Evolutionary conservation across 1,140 invertebrate species (phyloP), one percentile per base, ranked within the genome.

Genomic region (Eupeodes corollae): DNA sequence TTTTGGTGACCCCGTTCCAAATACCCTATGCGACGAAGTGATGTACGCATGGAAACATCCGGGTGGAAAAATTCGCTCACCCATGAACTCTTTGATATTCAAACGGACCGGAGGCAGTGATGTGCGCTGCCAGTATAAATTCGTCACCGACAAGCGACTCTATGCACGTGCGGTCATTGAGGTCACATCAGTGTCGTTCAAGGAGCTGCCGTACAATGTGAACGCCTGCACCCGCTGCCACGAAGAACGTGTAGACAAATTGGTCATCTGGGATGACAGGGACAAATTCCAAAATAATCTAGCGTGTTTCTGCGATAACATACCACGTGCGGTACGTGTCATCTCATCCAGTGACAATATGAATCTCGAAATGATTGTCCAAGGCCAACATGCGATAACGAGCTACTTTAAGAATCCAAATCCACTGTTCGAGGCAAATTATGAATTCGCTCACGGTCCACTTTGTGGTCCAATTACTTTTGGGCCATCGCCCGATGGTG

Each of bases 371-470:
- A 71, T 92, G 46, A 78, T 86, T 15, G 79, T 92, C 0, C 88
- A 91, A 55, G 81, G 82, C 10, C 78, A 81, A 30, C 84, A 88
- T 52, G 84, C 88, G 1, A 85, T 87, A 1, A 74, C 82, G 0
- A 88, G 82, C 37, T 92, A 91, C 60, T 91, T 92, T 68, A 92
- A 92, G 63, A 83, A 88, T 52, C 74, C 79, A 8, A 74, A 76
- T 30, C 82, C 88, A 0, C 72, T 92, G 1, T 91, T 91, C 58
- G 80, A 88, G 66, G 88, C 87, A 0, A 78, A 74, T 8, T 92
- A 88, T 59, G 85, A 90, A 61, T 91, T 91, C 59, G 83, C 88
- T 6, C 89, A 92, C 52, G 85, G 86, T 14, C 88, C 88, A 2
- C 70, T 91, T 1, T 92, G 89, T 59, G 89, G 89, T 0, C 86